Evolutionary conservation across 2,888 invertebrate genomes (phyloP).

Genomic region (Pyralis farinalis): DNA sequence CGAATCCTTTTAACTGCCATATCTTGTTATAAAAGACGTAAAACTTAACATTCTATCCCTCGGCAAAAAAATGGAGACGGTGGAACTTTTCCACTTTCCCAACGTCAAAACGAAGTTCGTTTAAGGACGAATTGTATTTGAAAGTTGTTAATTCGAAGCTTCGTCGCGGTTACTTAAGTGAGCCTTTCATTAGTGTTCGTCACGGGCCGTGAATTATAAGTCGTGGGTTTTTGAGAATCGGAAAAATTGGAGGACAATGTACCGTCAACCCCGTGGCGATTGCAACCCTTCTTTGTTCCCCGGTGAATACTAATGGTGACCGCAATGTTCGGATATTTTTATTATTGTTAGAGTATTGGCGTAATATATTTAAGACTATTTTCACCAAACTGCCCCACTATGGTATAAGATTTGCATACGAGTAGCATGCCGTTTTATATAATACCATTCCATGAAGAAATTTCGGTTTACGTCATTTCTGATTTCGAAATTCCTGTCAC

Average conservation of each 20-base stretch:
- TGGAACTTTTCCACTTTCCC: slow-evolving; percentile 71
- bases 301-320: slow-evolving; percentile 47
- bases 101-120: slow-evolving; percentile 69
- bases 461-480: no score
- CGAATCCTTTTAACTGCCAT: slow-evolving; percentile 44
- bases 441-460: no score
- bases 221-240: slow-evolving; percentile 44
- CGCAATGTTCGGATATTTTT: neutral
- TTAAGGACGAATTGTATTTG: slow-evolving; percentile 73
- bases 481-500: no score
- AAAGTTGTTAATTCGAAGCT: slow-evolving; percentile 75
- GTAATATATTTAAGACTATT: no score
- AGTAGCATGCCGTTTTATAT: no score
- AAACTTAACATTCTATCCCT: slow-evolving; percentile 55
- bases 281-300: slow-evolving; percentile 39
- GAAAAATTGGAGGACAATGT: slow-evolving; percentile 57
- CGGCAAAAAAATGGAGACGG: slow-evolving; percentile 50
- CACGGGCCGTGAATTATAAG: slow-evolving; percentile 71
- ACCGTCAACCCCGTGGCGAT: slow-evolving; percentile 30
- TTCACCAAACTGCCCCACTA: no score
- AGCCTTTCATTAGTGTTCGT: slow-evolving; percentile 75
- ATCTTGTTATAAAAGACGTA: slow-evolving; percentile 52
- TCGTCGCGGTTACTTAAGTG: slow-evolving; percentile 67
- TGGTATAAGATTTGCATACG: no score
- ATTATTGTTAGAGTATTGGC: no score